Evolutionary conservation across 2,113 vertebrate species (phyloP).

Genomic region (Gopherus evgoodei): DNA sequence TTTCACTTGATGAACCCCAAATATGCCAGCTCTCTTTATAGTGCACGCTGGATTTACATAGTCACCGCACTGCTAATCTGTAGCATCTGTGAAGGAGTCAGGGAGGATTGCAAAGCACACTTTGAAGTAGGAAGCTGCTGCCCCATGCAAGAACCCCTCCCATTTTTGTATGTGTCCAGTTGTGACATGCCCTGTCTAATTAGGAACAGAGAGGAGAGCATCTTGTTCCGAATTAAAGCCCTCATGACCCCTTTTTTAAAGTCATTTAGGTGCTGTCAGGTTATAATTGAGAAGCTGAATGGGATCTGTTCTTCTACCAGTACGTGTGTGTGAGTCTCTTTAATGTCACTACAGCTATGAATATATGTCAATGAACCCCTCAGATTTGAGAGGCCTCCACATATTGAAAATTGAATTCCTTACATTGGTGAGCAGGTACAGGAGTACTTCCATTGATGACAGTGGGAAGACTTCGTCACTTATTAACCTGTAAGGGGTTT

Average conservation of each 20-base stretch:
- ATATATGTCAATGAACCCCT: not conserved
- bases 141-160: not conserved
- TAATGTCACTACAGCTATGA: not conserved
- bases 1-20: not conserved
- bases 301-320: fast-evolving
- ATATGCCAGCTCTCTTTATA: not conserved
- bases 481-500: not conserved
- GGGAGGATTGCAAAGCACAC: not conserved
- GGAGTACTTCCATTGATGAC: not conserved
- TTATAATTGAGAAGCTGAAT: fast-evolving
- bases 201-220: not conserved
- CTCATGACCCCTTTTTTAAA: not conserved
- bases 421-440: not conserved
- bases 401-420: not conserved
- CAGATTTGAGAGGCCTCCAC: not conserved
- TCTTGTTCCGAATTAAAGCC: not conserved
- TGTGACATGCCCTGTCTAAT: not conserved
- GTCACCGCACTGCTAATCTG: not conserved
- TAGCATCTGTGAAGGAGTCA: not conserved
- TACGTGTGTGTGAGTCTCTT: not conserved
- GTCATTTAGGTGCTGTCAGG: fast-evolving
- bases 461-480: not conserved
- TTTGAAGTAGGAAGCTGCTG: not conserved
- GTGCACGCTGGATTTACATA: not conserved
- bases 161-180: not conserved